phyloP scores from a whole-genome alignment of 2,113 vertebrate genomes.

The Vulpes ferrilata region DNA sequence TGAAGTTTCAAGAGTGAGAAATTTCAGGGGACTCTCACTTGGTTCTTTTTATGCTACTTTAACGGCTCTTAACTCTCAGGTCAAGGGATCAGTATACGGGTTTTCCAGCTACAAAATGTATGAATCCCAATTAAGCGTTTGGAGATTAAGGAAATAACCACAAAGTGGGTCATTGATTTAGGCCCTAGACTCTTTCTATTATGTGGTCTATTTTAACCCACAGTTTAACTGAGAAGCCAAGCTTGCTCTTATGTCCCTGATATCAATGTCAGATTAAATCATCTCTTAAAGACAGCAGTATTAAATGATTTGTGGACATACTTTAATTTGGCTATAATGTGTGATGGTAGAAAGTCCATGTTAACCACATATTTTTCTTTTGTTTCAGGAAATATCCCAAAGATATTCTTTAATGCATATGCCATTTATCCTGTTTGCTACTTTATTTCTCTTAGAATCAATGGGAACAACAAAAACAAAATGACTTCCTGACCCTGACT shows the following conservation, averaged over 20 bases:
- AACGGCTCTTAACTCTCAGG: neutral
- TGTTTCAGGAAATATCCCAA: neutral
- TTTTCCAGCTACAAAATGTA: neutral
- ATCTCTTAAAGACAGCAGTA: neutral
- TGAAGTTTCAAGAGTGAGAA: neutral
- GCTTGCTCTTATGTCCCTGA: neutral
- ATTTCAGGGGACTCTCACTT: neutral
- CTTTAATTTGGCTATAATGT: neutral
- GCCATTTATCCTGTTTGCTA: neutral
- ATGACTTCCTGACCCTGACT: neutral
- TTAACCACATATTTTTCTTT: neutral
- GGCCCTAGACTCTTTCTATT: neutral
- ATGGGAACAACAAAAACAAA: neutral
- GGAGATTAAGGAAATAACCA: neutral
- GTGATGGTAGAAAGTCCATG: neutral
- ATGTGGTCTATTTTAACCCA: neutral
- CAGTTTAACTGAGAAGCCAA: neutral
- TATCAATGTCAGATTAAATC: neutral
- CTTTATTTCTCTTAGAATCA: neutral
- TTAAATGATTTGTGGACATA: neutral
- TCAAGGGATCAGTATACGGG: neutral
- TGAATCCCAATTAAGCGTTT: neutral
- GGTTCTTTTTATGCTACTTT: neutral
- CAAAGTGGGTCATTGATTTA: neutral
- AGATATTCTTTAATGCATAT: neutral